Base-by-base conservation (phyloP, 2,113 vertebrate genomes). In the Ictalurus furcatus region DNA sequence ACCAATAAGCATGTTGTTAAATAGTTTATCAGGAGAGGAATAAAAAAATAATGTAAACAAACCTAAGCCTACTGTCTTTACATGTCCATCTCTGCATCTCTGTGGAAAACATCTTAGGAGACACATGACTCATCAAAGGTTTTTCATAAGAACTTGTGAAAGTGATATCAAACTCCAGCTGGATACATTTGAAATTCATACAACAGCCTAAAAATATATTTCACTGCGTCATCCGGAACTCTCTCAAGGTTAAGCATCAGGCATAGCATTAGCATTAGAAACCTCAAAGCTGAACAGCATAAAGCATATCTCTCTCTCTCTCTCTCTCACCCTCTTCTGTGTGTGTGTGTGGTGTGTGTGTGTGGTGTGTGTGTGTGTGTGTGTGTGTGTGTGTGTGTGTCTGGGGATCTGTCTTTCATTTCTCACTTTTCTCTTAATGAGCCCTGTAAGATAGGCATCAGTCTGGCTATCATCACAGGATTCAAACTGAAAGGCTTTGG, bases 101-200 rank as follows among this genome's bases (percentile, higher is more conserved):
- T 58, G 79, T 58, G n/a, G 54, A 11, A 81, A 81, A 30, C 16
- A 34, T 58, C 30, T 61, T 61, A 4, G 19, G 30, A 23, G 52
- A 23, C 8, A 1, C 13, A 40, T 61, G 19, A 61, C 11, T 83
- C 56, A 58, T 58, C 54, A 82, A 30, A 59, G 17, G 7, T 34
- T 58, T 54, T 81, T 58, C 79, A 58, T 19, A 81, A 58, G n/a
- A 78, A 89, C 59, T 87, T 89, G 85, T 80, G 71, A 83, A 67
- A 87, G 76, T 58, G 71, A 90, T 52, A 52, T 90, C 71, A 90
- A 88, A 71, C 86, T 89, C 79, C 88, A 91, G 88, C 89, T 88
- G 89, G 88, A 87, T 61, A 81, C 58, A 67, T 87, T 89, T 89
- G 54, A 90, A 88, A 91, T 91, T 90, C 85, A 87, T 86, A 87